Conservation (phyloP, 2,888 invertebrate species). For the Drosophila diplacantha region DNA sequence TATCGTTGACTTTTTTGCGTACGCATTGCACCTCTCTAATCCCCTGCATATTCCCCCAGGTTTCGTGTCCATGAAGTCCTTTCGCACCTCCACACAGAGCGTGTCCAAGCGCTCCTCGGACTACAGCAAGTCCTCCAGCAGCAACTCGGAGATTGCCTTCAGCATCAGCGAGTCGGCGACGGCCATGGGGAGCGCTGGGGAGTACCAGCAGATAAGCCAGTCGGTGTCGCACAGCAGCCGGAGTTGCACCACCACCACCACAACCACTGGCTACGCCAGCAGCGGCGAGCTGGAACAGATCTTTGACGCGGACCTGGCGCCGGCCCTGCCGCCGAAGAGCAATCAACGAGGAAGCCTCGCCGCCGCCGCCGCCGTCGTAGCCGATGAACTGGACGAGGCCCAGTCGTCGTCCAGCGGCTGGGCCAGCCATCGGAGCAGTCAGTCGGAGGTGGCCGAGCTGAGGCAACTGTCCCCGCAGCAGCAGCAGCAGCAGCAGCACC, state of each 20-base stretch:
- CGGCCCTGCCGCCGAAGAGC: slow-evolving; percentile 62
- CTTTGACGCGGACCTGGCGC: slow-evolving; percentile 48
- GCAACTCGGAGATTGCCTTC: slow-evolving; percentile 70
- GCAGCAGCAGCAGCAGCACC: slow-evolving; percentile 47
- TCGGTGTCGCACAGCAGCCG: slow-evolving; percentile 29
- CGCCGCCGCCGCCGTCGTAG: slow-evolving; percentile 78
- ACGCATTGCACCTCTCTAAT: neutral
- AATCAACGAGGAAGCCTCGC: slow-evolving; percentile 60
- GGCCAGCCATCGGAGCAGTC: slow-evolving; percentile 25
- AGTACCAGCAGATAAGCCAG: slow-evolving; percentile 56
- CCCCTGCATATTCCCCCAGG: slow-evolving; percentile 73
- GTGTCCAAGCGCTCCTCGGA: slow-evolving; percentile 82
- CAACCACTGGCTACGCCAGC: slow-evolving; percentile 21
- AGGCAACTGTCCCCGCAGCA: slow-evolving; percentile 62
- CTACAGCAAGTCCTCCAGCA: slow-evolving; percentile 78
- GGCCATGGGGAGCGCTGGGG: slow-evolving; percentile 35
- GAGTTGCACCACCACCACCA: slow-evolving; percentile 25
- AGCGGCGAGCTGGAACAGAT: slow-evolving; percentile 41
- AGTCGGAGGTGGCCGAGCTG: slow-evolving; percentile 77
- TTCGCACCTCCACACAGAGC: slow-evolving; percentile 82
- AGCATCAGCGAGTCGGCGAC: slow-evolving; percentile 60
- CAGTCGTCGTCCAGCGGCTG: slow-evolving; percentile 55
- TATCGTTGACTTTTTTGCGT: neutral
- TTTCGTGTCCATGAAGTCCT: slow-evolving; percentile 82
- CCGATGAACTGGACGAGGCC: slow-evolving; percentile 78